Evolutionary conservation across 2,888 invertebrate genomes (phyloP).

Genomic region (Drosophila ustulata): DNA sequence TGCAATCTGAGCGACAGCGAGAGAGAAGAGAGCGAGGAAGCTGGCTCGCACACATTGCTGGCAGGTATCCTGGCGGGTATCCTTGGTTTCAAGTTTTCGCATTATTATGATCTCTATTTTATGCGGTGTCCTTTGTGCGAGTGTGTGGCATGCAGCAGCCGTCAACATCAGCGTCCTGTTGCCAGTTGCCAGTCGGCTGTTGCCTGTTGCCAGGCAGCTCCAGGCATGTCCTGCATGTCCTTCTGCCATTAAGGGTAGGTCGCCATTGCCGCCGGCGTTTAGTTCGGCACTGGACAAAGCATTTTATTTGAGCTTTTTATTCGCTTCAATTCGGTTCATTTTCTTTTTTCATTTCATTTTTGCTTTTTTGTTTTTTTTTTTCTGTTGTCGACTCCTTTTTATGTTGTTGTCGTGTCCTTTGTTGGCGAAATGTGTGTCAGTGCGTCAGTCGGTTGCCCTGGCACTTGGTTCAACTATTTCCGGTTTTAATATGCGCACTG

Average conservation of each 20-base stretch:
- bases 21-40: conserved; percentile 6
- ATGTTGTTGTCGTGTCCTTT: conserved; percentile 60
- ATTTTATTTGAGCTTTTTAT: conserved; percentile 80
- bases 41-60: conserved; percentile 35
- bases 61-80: conserved; percentile 74
- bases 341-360: conserved; percentile 24
- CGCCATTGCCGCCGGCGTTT: conserved; percentile 64
- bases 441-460: conserved; percentile 79
- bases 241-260: conserved; percentile 75
- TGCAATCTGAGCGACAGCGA: conserved; percentile 64
- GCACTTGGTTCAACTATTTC: conserved; percentile 81
- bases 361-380: conserved; percentile 22
- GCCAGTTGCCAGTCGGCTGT: conserved; percentile 10
- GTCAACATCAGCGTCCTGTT: conserved; percentile 43
- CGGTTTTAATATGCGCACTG: conserved; percentile 78
- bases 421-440: conserved; percentile 78
- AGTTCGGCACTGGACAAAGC: conserved; percentile 78
- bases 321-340: conserved; percentile 61
- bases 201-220: conserved; percentile 71
- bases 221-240: conserved; percentile 73
- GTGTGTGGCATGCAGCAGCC: conserved; percentile 59
- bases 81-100: conserved; percentile 76
- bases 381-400: conserved; percentile 49
- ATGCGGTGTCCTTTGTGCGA: conserved; percentile 58
- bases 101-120: conserved; percentile 78